A percentile compares a stretch with the other conserved stretches of the same genome.
phyloP scores from a whole-genome alignment of 92 coral and sea anemone species.

The Epizoanthus scotinus region DNA sequence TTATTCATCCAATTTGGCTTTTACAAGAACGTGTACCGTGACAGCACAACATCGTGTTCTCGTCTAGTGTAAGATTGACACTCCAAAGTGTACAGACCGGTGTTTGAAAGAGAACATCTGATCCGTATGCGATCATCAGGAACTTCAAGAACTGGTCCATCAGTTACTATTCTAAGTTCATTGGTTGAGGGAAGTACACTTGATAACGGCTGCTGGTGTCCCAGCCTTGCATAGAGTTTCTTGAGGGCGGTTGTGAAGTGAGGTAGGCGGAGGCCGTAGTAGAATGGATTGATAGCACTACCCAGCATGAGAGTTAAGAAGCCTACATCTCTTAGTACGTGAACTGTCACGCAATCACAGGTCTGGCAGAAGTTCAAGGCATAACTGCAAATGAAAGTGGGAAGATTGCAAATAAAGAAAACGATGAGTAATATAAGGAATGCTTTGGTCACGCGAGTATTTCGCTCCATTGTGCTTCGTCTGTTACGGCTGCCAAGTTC shows the following conservation, averaged over 20 bases:
- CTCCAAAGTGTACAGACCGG: neutral
- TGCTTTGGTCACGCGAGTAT: constrained; percentile 60
- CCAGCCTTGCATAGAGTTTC: neutral
- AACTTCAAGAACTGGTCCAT: neutral
- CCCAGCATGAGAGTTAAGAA: constrained; percentile 68
- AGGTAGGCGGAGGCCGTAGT: constrained; percentile 70
- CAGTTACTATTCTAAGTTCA: constrained; percentile 1
- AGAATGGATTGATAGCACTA: constrained; percentile 72
- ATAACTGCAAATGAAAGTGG: constrained; percentile 67
- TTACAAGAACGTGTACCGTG: no score
- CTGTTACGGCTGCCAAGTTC: constrained; percentile 9
- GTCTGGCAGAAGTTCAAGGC: constrained; percentile 63
- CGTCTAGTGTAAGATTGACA: neutral
- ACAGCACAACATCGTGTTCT: no score
- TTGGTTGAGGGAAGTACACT: neutral
- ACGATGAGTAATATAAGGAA: constrained; percentile 57
- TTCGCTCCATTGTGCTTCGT: constrained; percentile 45
- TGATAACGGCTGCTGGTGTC: neutral
- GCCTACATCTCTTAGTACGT: constrained; percentile 69
- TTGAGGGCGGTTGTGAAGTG: constrained; percentile 67
- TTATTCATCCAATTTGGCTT: no score
- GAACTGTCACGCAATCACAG: constrained; percentile 58
- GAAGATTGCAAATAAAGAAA: constrained; percentile 63
- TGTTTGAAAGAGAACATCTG: neutral
- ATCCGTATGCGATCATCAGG: neutral